Base-by-base conservation (phyloP, 2,888 invertebrate genomes). In the Caenorhabditis sp. region DNA sequence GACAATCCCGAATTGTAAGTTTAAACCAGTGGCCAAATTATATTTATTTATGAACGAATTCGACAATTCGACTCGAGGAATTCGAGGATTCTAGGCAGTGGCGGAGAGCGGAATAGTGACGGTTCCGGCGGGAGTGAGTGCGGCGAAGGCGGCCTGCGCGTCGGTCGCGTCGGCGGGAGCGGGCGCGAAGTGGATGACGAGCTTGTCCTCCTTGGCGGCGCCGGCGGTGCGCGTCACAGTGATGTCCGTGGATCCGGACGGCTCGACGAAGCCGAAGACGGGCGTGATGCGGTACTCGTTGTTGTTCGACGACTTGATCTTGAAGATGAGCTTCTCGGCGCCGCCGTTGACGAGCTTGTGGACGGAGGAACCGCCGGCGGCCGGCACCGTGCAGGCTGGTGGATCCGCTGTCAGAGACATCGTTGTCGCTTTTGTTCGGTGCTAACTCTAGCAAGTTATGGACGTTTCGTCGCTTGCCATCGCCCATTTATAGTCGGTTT, bases 1-100 rank as follows among this genome's bases (percentile, higher is more conserved):
- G 90, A 91, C 32, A 86, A 89, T 41, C 84, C 88, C 39, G 39
- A 79, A 70, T 88, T 77, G 86, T 89, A 81, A 89, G 89, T 89
- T 9, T 13, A 13, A 52, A 9, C 32, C 9, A 0, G 30, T 26
- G 22, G 2, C 20, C 22, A 7, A 20, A n/a, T 22, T 56, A 15
- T 27, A 37, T 4, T 45, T 26, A 41, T 26, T 22, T 32, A 41
- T n/a, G n/a, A n/a, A n/a, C n/a, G n/a, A n/a, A n/a, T n/a, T n/a
- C n/a, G n/a, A n/a, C n/a, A n/a, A n/a, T n/a, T n/a, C n/a, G n/a
- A n/a, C n/a, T n/a, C n/a, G n/a, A n/a, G n/a, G n/a, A n/a, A n/a
- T n/a, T n/a, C n/a, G n/a, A n/a, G n/a, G n/a, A n/a, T n/a, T n/a
- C 20, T 39, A 48, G 37, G 32, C 61, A 9, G 66, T 52, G 26